Evolutionary conservation across 2,888 invertebrate genomes (phyloP).

Genomic region (Heliothis peltigera): DNA sequence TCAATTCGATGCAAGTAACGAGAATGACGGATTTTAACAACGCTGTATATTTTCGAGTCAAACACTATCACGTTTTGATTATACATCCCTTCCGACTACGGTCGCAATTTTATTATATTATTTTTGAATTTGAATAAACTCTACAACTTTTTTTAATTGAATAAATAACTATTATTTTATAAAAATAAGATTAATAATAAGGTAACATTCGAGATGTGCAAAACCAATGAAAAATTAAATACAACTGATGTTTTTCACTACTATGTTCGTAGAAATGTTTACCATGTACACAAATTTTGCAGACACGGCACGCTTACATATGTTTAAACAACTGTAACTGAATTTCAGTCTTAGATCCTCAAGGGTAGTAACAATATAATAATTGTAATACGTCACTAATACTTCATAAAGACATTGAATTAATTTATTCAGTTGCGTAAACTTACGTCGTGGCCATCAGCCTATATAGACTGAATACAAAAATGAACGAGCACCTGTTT

Average conservation of each 20-base stretch:
- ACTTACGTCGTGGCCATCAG: slow-evolving; percentile 51
- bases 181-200: neutral
- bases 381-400: slow-evolving; percentile 69
- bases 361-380: slow-evolving; percentile 63
- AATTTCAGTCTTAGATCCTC: slow-evolving; percentile 73
- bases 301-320: slow-evolving; percentile 78
- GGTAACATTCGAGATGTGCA: slow-evolving; percentile 33
- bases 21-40: slow-evolving; percentile 82
- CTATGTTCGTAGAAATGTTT: slow-evolving; percentile 37
- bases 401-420: slow-evolving; percentile 78
- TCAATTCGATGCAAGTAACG: slow-evolving; percentile 80
- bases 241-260: slow-evolving; percentile 62
- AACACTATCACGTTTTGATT: slow-evolving; percentile 77
- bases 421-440: slow-evolving; percentile 79
- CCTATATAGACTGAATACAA: slow-evolving; percentile 20
- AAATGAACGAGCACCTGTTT: neutral
- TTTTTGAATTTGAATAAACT: no score
- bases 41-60: slow-evolving; percentile 77
- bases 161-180: slow-evolving; percentile 1
- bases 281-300: slow-evolving; percentile 57
- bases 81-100: slow-evolving; percentile 71
- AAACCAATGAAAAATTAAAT: slow-evolving; percentile 55
- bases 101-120: neutral
- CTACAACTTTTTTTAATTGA: slow-evolving; percentile 26
- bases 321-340: slow-evolving; percentile 83